Base-by-base conservation (phyloP, 2,888 invertebrate genomes). In the Eupeodes luniger region DNA sequence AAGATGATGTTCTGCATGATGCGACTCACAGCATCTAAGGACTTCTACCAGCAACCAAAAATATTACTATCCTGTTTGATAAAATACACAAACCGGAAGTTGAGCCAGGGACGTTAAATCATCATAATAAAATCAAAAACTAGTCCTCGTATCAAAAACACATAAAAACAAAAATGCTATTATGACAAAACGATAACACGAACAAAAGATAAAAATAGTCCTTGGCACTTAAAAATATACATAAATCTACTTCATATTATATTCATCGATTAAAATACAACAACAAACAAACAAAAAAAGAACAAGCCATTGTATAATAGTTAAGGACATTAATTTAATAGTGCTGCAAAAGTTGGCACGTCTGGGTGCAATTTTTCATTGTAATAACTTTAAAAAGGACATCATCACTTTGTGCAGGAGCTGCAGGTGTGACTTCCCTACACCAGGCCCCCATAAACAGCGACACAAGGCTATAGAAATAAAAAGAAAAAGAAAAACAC, bases 121-220 rank as follows among this genome's bases (percentile, higher is more conserved):
- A 86, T 66, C 80, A 86, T 72, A 75, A 70, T 34, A 49, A 61
- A 70, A 66, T 14, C 72, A 77, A 11, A 76, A 70, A 53, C 16
- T 40, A 61, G 67, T 5, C 34, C 44, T 64, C 16, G 12, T 55
- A 81, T 61, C 66, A 72, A 51, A 77, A 66, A 72, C 61, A 69
- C 47, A 72, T 76, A 83, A 77, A 83, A 77, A 36, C 44, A 64
- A 83, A 87, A 77, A 87, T 87, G 87, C 67, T 40, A 66, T 87
- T 87, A 87, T 87, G 87, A 87, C 87, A 77, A 77, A 87, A 74
- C 55, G 72, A 72, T 81, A 72, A 34, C 62, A 64, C 70, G 59
- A 62, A 62, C 67, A 72, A 77, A 19, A 47, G 57, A 72, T 64
- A 79, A 72, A 59, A 59, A 80, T 57, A 75, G 79, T 80, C 76